Percentiles rank a stretch among this genome's conserved stretches.
phyloP scores from a whole-genome alignment of 2,113 vertebrate genomes.

The Centropus bengalensis region DNA sequence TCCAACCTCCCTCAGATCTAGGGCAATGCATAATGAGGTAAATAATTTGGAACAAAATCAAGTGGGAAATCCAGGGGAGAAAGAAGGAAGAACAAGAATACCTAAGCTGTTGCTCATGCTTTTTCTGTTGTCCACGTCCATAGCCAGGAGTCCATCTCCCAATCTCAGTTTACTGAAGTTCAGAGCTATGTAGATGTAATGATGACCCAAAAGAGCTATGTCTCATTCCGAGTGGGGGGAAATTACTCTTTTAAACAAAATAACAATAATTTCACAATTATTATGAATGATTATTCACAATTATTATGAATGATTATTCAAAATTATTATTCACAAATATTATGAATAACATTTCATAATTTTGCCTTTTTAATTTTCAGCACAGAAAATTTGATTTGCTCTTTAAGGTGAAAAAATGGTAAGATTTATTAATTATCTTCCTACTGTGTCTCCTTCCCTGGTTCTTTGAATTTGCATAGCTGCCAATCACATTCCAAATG shows the following conservation, averaged over 20 bases:
- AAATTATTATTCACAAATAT: no score
- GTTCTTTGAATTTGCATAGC: not conserved
- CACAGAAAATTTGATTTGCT: constrained; percentile 72
- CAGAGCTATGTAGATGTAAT: not conserved
- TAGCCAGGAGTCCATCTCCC: not conserved
- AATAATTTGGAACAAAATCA: not conserved
- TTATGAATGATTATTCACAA: no score
- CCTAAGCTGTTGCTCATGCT: not conserved
- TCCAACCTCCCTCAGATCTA: not conserved
- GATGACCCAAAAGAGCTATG: not conserved
- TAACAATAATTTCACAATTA: not conserved
- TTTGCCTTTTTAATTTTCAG: constrained; percentile 60
- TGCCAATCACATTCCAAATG: not conserved
- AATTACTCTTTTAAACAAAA: not conserved
- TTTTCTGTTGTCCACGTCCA: not conserved
- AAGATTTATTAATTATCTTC: constrained; percentile 10
- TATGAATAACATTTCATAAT: not conserved
- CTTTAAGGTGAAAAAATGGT: constrained; percentile 76
- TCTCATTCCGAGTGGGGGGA: not conserved
- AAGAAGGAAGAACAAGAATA: not conserved
- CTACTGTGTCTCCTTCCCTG: not conserved
- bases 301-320: no score
- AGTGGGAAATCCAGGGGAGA: not conserved
- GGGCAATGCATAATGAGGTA: not conserved
- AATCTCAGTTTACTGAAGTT: not conserved